Percentiles rank a stretch among this genome's conserved stretches.
These are phyloP conservation scores for Apostichopus japonicus DNA, from an alignment of 35 echinoderm and acorn worm genomes.

Conservation along the genomic window DNA sequence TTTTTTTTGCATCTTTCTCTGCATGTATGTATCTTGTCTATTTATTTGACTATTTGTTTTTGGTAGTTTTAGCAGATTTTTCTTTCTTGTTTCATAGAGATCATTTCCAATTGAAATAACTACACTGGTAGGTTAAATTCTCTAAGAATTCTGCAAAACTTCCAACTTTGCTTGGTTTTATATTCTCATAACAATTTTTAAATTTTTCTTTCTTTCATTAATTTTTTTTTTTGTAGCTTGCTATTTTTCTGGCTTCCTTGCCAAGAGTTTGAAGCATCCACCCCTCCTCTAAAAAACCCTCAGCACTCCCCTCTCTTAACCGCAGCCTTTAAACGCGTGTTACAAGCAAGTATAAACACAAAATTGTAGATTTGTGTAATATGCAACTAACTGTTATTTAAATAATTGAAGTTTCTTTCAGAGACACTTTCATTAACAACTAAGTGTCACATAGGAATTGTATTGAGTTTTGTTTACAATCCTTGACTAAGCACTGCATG, in stretches of 20 bases:
- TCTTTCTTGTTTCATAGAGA: constrained; percentile 53
- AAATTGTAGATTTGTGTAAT: too few species aligned
- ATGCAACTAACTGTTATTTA: too few species aligned
- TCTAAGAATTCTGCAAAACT: neutral
- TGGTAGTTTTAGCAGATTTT: constrained; percentile 49
- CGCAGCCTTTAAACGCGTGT: too few species aligned
- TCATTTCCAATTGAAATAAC: constrained; percentile 57
- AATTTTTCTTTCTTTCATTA: neutral
- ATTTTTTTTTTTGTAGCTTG: neutral
- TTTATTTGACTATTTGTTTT: neutral
- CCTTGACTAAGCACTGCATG: too few species aligned
- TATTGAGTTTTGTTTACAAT: too few species aligned
- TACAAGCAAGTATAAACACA: too few species aligned
- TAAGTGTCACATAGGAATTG: too few species aligned
- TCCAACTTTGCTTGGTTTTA: neutral
- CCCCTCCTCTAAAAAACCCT: too few species aligned
- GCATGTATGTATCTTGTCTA: constrained; percentile 19
- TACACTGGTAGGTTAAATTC: constrained; percentile 47
- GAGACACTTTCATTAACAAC: too few species aligned
- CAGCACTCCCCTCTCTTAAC: too few species aligned
- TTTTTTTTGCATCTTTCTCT: neutral
- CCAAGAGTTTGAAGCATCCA: neutral
- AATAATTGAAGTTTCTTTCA: too few species aligned
- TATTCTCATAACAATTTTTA: neutral
- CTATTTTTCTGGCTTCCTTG: neutral